These are phyloP conservation scores for Aphelocoma coerulescens DNA, from an alignment of 2,113 vertebrate genomes.

Conservation along the genomic window DNA sequence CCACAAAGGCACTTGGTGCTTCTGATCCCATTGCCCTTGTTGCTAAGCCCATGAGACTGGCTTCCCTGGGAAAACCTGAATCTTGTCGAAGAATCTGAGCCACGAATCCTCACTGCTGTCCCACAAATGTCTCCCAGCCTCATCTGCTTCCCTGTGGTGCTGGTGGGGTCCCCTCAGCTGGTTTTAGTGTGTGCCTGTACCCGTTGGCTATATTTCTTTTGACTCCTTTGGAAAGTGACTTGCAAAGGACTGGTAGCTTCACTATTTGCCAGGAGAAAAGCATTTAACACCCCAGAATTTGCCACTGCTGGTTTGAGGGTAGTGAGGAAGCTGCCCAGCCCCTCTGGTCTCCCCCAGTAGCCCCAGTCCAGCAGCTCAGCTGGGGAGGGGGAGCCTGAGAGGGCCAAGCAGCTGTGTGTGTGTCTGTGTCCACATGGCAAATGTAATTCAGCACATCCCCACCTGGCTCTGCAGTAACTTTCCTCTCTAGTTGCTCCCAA, in stretches of 20 bases:
- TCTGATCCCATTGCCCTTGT: neutral
- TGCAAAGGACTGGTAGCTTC: neutral
- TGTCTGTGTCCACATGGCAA: neutral
- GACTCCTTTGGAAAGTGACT: neutral
- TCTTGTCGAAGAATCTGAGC: neutral
- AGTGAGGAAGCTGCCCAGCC: neutral
- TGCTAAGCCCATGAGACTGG: neutral
- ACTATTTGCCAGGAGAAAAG: neutral
- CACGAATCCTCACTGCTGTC: neutral
- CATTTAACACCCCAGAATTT: neutral
- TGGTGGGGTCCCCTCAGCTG: neutral
- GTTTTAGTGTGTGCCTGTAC: neutral
- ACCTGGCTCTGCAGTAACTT: neutral
- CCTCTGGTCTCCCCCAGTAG: neutral
- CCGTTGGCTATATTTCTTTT: neutral
- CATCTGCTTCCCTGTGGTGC: neutral
- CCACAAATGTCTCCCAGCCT: neutral
- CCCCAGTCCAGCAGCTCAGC: neutral
- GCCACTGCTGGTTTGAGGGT: neutral
- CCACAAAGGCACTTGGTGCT: neutral
- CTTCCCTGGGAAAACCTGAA: neutral
- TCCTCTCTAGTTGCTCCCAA: neutral
- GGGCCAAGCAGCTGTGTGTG: accelerated
- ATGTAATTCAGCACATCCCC: neutral
- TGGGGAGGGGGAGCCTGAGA: neutral